Evolutionary conservation across 2,888 invertebrate genomes (phyloP).

Genomic region (Macrosiphum euphorbiae): DNA sequence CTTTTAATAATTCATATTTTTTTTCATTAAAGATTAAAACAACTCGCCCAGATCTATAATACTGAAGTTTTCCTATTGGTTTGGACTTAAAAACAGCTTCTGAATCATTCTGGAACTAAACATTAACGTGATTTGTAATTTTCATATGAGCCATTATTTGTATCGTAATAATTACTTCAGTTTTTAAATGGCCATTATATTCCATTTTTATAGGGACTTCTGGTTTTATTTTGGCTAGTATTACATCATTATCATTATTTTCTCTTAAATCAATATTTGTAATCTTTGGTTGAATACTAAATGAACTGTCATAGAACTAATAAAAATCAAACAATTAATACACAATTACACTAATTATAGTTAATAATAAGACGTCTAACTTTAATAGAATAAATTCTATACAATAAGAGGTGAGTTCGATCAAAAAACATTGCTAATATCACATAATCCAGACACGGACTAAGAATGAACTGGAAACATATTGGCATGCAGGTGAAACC

Average conservation of each 20-base stretch:
- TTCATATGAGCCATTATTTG: not conserved
- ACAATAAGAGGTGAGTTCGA: not conserved
- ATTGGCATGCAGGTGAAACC: too few species aligned
- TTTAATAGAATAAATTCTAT: not conserved
- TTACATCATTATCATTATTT: not conserved
- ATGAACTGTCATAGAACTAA: conserved; percentile 61
- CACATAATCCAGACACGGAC: not conserved
- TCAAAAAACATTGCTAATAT: not conserved
- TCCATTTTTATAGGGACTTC: conserved; percentile 46
- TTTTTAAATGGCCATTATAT: conserved; percentile 45
- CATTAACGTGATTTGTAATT: not conserved
- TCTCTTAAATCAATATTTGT: conserved; percentile 20
- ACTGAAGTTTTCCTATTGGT: conserved; percentile 60
- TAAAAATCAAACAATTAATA: conserved; percentile 26
- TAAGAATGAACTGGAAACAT: too few species aligned
- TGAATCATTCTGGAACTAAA: conserved; percentile 24
- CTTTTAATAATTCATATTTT: conserved; percentile 56
- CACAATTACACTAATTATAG: not conserved
- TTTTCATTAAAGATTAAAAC: conserved; percentile 54
- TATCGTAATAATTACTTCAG: conserved; percentile 40
- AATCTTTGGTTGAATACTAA: conserved; percentile 31
- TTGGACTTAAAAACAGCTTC: not conserved
- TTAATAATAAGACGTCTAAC: not conserved
- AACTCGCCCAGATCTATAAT: conserved; percentile 44
- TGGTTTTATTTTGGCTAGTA: not conserved